Base-by-base conservation (phyloP, 1,140 invertebrate species). In the Mycetomoellerius zeteki region DNA sequence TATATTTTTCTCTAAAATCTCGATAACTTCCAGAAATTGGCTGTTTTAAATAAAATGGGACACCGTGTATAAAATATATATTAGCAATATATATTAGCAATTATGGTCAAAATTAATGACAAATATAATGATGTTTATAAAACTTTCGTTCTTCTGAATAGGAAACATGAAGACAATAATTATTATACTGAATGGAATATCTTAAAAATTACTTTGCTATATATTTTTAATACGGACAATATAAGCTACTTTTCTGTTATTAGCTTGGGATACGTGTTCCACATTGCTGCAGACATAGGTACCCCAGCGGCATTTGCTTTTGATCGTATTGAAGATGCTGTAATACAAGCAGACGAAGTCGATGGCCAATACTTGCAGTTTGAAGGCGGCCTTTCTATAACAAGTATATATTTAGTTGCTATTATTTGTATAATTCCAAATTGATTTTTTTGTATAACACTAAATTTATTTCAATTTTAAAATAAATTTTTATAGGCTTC, bases 301-400 rank as follows among this genome's bases (percentile, higher is more conserved):
- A 94, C 95, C 27, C 96, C 96, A 86, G 96, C 97, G 56, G 97
- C 97, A 90, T 97, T 98, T 95, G 97, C 97, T 52, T 96, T 97
- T 80, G 97, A 98, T 81, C 96, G 97, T 67, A 97, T 99, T 67
- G 98, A 99, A 96, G 98, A 99, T 95, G 97, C 98, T 60, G 96
- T 99, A 88, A 97, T 98, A 16, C 98, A 99, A 94, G 99, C 99
- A 50, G 99, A 99, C 96, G 99, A 99, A 96, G 97, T 99, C 30
- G 98, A 99, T 96, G 97, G 97, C 12, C 97, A 97, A 92, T 97
- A 97, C 88, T 96, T 99, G 56, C 98, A 99, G 95, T 99, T 99
- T 95, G 99, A 99, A 95, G 99, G 99, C 56, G 99, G 99, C 8
- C 96, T 98, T 87, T 94, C 94, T n/a, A 86, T 95, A 2, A 97